phyloP scores from a whole-genome alignment of 2,888 invertebrate genomes.

The Drosophila paracracens region DNA sequence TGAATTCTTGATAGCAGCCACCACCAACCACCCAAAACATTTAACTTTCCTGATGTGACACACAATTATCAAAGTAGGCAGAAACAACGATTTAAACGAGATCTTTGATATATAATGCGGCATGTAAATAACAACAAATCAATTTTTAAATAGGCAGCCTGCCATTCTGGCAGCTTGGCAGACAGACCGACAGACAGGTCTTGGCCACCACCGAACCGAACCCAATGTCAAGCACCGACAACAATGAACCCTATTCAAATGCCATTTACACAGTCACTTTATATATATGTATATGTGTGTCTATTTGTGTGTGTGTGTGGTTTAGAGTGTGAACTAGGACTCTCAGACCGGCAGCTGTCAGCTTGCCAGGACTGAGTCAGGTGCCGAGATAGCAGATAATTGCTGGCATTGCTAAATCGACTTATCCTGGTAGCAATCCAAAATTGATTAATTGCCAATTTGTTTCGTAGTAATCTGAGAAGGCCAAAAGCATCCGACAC shows the following conservation, averaged over 20 bases:
- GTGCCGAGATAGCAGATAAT: constrained; percentile 46
- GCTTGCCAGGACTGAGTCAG: constrained; percentile 42
- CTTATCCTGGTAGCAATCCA: constrained; percentile 15
- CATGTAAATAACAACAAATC: constrained; percentile 81
- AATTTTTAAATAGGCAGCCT: constrained; percentile 73
- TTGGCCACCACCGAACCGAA: constrained; percentile 16
- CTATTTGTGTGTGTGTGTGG: constrained; percentile 1
- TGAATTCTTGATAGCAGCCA: constrained; percentile 61
- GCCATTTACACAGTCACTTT: constrained; percentile 35
- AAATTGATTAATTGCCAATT: constrained; percentile 77
- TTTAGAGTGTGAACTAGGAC: constrained; percentile 6
- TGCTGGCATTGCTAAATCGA: constrained; percentile 27
- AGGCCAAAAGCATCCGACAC: not conserved
- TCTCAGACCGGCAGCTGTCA: constrained; percentile 47
- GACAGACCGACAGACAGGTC: constrained; percentile 9
- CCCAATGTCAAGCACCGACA: constrained; percentile 41
- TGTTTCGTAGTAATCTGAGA: constrained; percentile 39
- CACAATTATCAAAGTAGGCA: constrained; percentile 59
- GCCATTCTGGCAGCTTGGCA: constrained; percentile 38
- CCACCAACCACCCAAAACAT: not conserved
- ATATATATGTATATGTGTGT: not conserved
- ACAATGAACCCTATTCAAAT: constrained; percentile 73
- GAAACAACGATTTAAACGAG: constrained; percentile 39
- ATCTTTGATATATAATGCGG: constrained; percentile 72
- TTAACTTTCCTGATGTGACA: constrained; percentile 1